Conservation (phyloP, 2,797 vertebrate species). For the Anabas testudineus region DNA sequence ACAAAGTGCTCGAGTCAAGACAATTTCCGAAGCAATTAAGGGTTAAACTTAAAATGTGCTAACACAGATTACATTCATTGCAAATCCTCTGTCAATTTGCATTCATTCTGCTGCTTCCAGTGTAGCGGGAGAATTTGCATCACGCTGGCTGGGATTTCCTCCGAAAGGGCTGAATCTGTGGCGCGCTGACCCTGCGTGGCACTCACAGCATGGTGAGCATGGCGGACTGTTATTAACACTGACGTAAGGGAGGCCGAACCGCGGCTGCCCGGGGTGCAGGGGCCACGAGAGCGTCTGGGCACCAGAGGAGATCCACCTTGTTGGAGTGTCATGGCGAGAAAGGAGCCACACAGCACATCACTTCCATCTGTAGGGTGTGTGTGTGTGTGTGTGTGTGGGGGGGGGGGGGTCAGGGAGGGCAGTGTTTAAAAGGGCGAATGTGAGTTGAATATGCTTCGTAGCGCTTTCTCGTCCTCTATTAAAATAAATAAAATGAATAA, state of each 20-base stretch:
- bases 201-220: slow-evolving; percentile 5
- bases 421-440: slow-evolving; percentile 68
- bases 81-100: slow-evolving; percentile 44
- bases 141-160: slow-evolving; percentile 52
- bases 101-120: slow-evolving; percentile 19
- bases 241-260: slow-evolving; percentile 33
- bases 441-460: slow-evolving; percentile 42
- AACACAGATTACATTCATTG: slow-evolving; percentile 39
- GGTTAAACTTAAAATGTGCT: slow-evolving; percentile 44
- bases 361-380: slow-evolving; percentile 64
- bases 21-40: slow-evolving; percentile 58
- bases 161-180: neutral
- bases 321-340: slow-evolving; percentile 47
- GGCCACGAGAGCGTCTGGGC: slow-evolving; percentile 37
- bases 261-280: slow-evolving; percentile 20
- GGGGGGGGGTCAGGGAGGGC: slow-evolving; percentile 44
- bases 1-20: neutral
- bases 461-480: slow-evolving; percentile 12
- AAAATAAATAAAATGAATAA: neutral
- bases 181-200: slow-evolving; percentile 43
- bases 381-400: too few species aligned
- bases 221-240: slow-evolving; percentile 59
- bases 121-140: slow-evolving; percentile 3
- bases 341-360: slow-evolving; percentile 36
- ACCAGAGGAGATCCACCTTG: slow-evolving; percentile 58